Evolutionary conservation across 2,797 vertebrate genomes (phyloP).

Genomic region (Mus caroli): DNA sequence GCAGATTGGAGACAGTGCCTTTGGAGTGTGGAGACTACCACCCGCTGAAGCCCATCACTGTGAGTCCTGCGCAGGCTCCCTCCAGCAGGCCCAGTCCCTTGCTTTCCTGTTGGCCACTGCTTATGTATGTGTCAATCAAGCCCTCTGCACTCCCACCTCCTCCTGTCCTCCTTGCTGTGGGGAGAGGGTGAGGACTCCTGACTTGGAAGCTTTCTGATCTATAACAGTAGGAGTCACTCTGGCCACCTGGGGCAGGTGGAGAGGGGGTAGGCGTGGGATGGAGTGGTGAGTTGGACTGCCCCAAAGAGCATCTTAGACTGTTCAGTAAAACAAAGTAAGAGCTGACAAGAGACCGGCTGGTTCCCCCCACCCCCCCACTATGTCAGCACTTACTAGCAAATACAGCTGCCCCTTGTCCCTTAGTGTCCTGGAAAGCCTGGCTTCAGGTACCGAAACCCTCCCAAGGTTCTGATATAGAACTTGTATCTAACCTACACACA

Average conservation of each 20-base stretch:
- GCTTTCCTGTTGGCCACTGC: too few relatives aligned
- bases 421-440: not conserved
- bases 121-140: not conserved
- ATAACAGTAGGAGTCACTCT: not conserved
- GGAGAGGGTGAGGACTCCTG: not conserved
- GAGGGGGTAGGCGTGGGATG: not conserved
- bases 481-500: not conserved
- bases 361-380: too few relatives aligned
- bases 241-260: not conserved
- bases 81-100: not conserved
- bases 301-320: not conserved
- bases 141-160: not conserved
- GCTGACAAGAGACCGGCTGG: not conserved
- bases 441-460: not conserved
- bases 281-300: not conserved
- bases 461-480: too few relatives aligned
- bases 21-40: conserved; percentile 96
- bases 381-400: not conserved
- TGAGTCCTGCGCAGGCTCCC: conserved; percentile 82
- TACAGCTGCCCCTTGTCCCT: not conserved
- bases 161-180: not conserved
- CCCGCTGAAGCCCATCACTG: conserved; percentile 96
- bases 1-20: conserved; percentile 87
- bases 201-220: not conserved
- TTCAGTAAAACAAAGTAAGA: not conserved